Evolutionary conservation across 1,140 invertebrate species (phyloP).

Genomic region (Mylabris phalerata): DNA sequence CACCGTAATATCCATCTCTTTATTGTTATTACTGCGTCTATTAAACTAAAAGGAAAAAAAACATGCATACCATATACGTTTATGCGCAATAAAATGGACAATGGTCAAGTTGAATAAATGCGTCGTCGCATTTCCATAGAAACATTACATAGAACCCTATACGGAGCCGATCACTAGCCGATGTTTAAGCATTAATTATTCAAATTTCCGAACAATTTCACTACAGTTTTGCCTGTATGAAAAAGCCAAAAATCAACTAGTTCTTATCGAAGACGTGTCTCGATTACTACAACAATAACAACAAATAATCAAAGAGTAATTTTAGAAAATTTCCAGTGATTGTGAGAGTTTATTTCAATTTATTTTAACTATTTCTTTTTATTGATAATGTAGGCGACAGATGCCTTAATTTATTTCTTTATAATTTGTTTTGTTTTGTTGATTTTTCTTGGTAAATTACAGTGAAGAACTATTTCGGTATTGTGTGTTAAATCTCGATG

Average conservation of each 20-base stretch:
- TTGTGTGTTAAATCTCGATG: slow-evolving; percentile 21
- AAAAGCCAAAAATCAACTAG: slow-evolving; percentile 7
- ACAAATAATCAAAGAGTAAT: not conserved
- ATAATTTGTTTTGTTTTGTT: not conserved
- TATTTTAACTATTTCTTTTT: no score
- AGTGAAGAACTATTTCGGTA: not conserved
- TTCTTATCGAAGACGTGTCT: not conserved
- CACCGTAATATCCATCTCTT: no score
- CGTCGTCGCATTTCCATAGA: slow-evolving; percentile 29
- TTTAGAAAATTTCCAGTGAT: not conserved
- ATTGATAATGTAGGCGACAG: no score
- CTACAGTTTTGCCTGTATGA: slow-evolving; percentile 3
- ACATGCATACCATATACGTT: no score
- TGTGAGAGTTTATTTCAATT: not conserved
- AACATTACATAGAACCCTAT: slow-evolving; percentile 14
- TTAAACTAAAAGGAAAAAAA: no score
- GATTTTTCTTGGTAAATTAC: no score
- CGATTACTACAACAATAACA: not conserved
- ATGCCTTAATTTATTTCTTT: no score
- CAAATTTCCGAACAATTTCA: slow-evolving; percentile 28
- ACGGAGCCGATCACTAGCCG: slow-evolving; percentile 9
- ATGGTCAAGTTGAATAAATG: slow-evolving; percentile 10
- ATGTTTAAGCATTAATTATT: slow-evolving; percentile 30
- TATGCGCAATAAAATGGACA: not conserved
- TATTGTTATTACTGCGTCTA: no score